These are phyloP conservation scores for Aphidius gifuensis DNA, from an alignment of 1,140 invertebrate genomes.

Conservation along the genomic window DNA sequence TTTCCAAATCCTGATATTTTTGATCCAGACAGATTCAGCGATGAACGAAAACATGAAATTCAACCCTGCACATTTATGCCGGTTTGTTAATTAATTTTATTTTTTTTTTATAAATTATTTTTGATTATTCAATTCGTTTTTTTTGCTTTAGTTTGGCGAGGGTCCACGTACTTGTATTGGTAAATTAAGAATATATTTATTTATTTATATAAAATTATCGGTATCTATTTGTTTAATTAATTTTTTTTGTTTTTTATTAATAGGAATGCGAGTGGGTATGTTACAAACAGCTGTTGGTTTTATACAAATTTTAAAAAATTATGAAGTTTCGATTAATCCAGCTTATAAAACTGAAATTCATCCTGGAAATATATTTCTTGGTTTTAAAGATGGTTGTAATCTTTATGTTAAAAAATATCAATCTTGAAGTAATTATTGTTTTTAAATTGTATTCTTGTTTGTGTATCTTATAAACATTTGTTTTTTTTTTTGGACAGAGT, in stretches of 20 bases:
- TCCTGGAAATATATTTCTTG: too few relatives aligned
- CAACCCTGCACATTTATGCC: conserved; percentile 33
- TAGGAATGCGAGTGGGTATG: conserved; percentile 62
- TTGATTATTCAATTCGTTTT: too few relatives aligned
- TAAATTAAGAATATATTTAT: conserved; percentile 18
- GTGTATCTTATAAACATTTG: too few relatives aligned
- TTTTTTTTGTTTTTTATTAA: neutral
- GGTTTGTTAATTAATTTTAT: too few relatives aligned
- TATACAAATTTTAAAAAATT: conserved; percentile 49
- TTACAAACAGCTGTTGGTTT: conserved; percentile 63
- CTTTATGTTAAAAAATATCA: too few relatives aligned
- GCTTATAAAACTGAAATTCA: conserved; percentile 23
- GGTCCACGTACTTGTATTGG: conserved; percentile 41
- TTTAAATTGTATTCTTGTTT: too few relatives aligned
- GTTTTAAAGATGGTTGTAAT: too few relatives aligned
- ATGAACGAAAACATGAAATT: conserved; percentile 37
- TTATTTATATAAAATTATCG: conserved; percentile 12
- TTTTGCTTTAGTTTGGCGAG: conserved; percentile 32
- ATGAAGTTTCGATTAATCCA: conserved; percentile 46
- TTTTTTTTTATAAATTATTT: too few relatives aligned
- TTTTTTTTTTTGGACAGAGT: too few relatives aligned
- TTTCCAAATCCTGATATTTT: conserved; percentile 14
- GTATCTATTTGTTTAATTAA: neutral
- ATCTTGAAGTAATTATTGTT: too few relatives aligned
- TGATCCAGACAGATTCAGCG: conserved; percentile 51